Conservation (phyloP, 2,113 vertebrate genomes). For the Alouatta palliata region DNA sequence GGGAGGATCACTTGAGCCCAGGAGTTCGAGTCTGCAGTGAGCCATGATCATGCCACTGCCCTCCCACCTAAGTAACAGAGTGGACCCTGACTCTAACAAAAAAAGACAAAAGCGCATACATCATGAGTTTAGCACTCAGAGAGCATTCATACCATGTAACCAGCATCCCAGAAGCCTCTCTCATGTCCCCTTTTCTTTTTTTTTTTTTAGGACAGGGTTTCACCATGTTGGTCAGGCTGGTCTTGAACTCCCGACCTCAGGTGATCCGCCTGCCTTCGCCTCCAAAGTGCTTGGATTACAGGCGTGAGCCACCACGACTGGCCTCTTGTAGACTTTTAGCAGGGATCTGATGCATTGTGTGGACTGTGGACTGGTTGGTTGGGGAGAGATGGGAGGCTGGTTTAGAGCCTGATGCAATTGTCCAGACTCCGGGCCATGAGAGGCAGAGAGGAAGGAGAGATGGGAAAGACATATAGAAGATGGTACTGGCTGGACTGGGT, state of each 20-base stretch:
- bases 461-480: not conserved
- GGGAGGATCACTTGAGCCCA: too few species aligned
- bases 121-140: not conserved
- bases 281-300: too few species aligned
- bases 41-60: too few species aligned
- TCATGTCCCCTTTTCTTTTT: not conserved
- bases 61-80: too few species aligned
- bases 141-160: not conserved
- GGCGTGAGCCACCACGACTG: too few species aligned
- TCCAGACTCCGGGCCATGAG: not conserved
- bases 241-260: too few species aligned
- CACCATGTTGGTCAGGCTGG: too few species aligned
- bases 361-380: not conserved
- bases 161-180: not conserved
- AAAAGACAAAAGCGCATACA: not conserved
- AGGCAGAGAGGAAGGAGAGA: not conserved
- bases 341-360: not conserved
- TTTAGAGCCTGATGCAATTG: not conserved
- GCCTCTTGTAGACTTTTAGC: not conserved
- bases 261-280: too few species aligned
- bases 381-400: not conserved
- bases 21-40: too few species aligned
- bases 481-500: not conserved
- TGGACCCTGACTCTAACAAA: too few species aligned
- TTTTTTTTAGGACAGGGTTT: too few species aligned